Base-by-base conservation (phyloP, 2,113 vertebrate species). In the Leiothrix lutea region DNA sequence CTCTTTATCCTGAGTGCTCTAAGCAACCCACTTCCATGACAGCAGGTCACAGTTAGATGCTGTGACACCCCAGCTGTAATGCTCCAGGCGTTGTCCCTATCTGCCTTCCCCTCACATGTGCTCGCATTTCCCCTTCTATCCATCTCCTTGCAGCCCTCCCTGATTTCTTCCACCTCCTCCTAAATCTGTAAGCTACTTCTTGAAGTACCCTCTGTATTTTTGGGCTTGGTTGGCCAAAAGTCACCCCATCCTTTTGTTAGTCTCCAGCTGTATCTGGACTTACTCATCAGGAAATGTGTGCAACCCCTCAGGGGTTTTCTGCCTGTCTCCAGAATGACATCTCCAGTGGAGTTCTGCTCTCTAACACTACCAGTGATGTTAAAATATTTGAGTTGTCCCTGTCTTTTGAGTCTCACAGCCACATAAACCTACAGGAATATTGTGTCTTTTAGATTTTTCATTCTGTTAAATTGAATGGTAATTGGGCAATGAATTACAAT, bases 241-340 rank as follows among this genome's bases (percentile, higher is more conserved):
- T 28, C 9, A 45, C 21, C 25, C 29, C 7, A 2, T 56, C 47
- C 18, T 87, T 73, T 65, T 31, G 24, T 53, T 53, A n/a, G 12
- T 47, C 6, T 75, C 12, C 12, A 26, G 9, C 18, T 74, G 16
- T 7, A 8, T 0, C 0, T 31, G 25, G 2, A 2, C 12, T 70
- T 80, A 50, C n/a, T 67, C 2, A 0, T 57, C 13, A 23, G 62
- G 45, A 65, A 61, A 8, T 9, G 5, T 26, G 38, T 75, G 24
- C 54, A 53, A 9, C 33, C 33, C 3, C 0, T 45, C 47, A 81
- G 25, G 16, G 25, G 13, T 19, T 61, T n/a, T 54, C 47, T 69
- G 35, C 45, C 35, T 80, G 42, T 47, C 69, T 87, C 50, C 69
- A 50, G 45, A 51, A 33, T 44, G 18, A 56, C 29, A 26, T 47